These are phyloP conservation scores for Caprella mutica DNA, from an alignment of 2,888 invertebrate genomes.

Conservation along the genomic window DNA sequence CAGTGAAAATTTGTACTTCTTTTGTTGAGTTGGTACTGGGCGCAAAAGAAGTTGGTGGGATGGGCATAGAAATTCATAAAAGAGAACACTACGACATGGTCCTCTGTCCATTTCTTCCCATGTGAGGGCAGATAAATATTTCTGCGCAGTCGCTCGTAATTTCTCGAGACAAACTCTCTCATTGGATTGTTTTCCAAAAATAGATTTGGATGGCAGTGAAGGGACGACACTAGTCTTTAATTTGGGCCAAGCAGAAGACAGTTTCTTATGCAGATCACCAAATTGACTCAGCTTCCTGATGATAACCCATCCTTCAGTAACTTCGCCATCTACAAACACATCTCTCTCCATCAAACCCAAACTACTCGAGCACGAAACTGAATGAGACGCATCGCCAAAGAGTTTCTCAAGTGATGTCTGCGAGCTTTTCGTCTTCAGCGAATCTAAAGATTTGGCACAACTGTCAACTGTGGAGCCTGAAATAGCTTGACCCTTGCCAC, in stretches of 20 bases:
- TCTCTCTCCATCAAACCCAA: too few relatives aligned
- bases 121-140: constrained; percentile 72
- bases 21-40: constrained; percentile 42
- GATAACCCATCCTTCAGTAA: constrained; percentile 43
- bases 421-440: too few relatives aligned
- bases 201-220: constrained; percentile 59
- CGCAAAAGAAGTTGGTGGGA: constrained; percentile 71
- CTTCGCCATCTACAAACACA: constrained; percentile 60
- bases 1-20: constrained; percentile 75
- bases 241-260: constrained; percentile 41
- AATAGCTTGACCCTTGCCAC: too few relatives aligned
- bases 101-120: constrained; percentile 76
- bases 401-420: too few relatives aligned
- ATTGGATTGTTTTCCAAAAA: constrained; percentile 59
- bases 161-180: constrained; percentile 69
- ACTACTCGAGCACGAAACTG: too few relatives aligned
- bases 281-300: constrained; percentile 49
- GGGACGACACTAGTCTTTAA: constrained; percentile 52
- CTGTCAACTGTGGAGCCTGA: too few relatives aligned
- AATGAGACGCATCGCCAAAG: too few relatives aligned
- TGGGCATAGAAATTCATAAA: constrained; percentile 54
- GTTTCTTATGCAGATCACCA: constrained; percentile 68
- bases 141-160: constrained; percentile 69
- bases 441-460: too few relatives aligned
- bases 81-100: constrained; percentile 78